A percentile compares a stretch with the other conserved stretches of the same genome.
These are phyloP conservation scores for Augiades crinisus DNA, from an alignment of 2,888 invertebrate species.

Conservation along the genomic window DNA sequence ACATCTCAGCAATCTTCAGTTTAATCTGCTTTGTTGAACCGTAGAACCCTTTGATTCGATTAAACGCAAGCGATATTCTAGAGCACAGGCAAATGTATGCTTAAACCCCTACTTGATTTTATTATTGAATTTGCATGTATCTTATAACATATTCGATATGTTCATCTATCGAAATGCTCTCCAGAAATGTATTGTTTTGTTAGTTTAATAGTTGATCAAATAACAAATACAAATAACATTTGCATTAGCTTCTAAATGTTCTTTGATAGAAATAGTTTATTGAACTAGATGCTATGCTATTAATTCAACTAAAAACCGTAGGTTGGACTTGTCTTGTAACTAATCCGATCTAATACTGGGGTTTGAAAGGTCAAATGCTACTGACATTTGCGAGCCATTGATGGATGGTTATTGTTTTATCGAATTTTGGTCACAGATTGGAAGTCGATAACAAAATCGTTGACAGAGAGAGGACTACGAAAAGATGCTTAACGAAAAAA, in stretches of 20 bases:
- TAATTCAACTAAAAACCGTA: not conserved
- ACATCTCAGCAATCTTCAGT: slow-evolving; percentile 14
- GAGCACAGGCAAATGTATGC: not conserved
- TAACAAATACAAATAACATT: no score
- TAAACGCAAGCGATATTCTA: slow-evolving; percentile 3
- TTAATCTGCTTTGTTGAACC: slow-evolving; percentile 8
- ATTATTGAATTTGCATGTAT: not conserved
- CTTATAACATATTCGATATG: not conserved
- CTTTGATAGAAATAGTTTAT: slow-evolving; percentile 2
- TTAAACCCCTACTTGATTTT: not conserved
- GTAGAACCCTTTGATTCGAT: not conserved
- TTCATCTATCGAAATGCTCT: not conserved
- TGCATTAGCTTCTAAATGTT: no score
- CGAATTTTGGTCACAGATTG: not conserved
- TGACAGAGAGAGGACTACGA: no score
- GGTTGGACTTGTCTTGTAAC: slow-evolving; percentile 5
- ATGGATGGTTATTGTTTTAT: not conserved
- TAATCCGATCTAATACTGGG: slow-evolving; percentile 2
- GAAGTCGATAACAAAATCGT: no score
- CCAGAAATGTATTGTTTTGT: not conserved
- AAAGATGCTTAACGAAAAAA: no score
- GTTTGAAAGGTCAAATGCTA: slow-evolving; percentile 1
- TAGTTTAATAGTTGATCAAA: no score
- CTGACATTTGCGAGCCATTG: slow-evolving; percentile 1
- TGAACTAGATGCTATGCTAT: not conserved